Conservation (phyloP, 2,888 invertebrate genomes). For the Listrodromus nycthemerus region DNA sequence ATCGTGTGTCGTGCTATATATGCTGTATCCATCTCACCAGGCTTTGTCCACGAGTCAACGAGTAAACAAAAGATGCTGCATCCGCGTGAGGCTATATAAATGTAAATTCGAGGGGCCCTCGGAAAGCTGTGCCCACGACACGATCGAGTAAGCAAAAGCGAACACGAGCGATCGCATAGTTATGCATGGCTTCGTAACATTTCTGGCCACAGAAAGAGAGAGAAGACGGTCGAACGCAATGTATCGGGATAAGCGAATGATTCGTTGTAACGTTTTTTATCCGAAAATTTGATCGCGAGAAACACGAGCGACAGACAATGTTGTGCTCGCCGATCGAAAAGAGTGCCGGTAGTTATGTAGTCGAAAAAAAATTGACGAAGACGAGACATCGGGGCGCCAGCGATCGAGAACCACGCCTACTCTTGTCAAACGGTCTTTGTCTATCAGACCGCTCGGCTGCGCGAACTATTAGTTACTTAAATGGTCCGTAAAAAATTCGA, state of each 20-base stretch:
- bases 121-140: constrained; percentile 28
- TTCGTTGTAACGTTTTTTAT: not conserved
- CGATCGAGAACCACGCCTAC: constrained; percentile 74
- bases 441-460: constrained; percentile 65
- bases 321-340: not conserved
- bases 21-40: constrained; percentile 5
- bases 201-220: not conserved
- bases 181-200: not conserved
- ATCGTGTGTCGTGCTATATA: not conserved
- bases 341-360: not conserved
- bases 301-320: not conserved
- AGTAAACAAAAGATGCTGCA: constrained; percentile 66
- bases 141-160: constrained; percentile 8
- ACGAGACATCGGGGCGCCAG: constrained; percentile 65
- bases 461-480: constrained; percentile 76
- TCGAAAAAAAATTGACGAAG: constrained; percentile 35
- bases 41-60: constrained; percentile 7
- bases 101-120: constrained; percentile 64
- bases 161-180: not conserved
- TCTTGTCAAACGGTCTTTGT: constrained; percentile 76
- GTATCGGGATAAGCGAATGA: not conserved
- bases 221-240: not conserved
- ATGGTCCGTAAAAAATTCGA: constrained; percentile 78
- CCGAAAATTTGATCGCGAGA: not conserved
- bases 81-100: constrained; percentile 66